phyloP scores from a whole-genome alignment of 2,797 vertebrate species.

The Pygocentrus nattereri region DNA sequence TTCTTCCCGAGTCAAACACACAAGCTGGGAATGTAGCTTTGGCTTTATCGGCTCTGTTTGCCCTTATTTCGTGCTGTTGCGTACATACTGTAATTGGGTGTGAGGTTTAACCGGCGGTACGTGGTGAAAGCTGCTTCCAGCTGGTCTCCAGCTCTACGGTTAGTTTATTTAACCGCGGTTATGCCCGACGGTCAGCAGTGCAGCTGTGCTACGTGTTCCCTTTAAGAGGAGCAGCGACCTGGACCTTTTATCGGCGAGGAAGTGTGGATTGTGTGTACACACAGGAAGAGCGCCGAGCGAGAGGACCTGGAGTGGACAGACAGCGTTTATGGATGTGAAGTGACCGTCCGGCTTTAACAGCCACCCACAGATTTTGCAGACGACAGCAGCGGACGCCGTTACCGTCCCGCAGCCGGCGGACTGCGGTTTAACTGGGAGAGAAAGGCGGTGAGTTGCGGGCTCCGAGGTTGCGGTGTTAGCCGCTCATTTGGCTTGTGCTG shows the following conservation, averaged over 20 bases:
- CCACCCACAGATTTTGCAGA: not conserved
- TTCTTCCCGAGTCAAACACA: not conserved
- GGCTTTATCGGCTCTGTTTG: too few species aligned
- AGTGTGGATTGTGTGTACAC: slow-evolving; percentile 35
- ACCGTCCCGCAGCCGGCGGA: not conserved
- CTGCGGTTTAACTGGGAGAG: not conserved
- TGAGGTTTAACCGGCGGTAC: too few species aligned
- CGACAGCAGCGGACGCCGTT: too few species aligned
- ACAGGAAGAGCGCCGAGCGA: not conserved
- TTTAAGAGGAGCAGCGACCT: slow-evolving; percentile 52
- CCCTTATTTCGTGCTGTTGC: too few species aligned
- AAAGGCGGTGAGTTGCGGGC: not conserved
- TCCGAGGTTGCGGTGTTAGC: not conserved
- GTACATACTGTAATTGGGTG: too few species aligned
- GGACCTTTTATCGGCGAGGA: slow-evolving; percentile 11
- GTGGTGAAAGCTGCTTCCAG: too few species aligned
- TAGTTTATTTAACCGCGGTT: not conserved
- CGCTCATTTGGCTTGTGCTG: not conserved
- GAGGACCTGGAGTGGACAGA: not conserved
- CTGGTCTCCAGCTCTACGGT: not conserved
- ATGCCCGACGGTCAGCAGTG: not conserved
- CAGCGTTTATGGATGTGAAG: not conserved
- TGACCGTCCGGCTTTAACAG: not conserved
- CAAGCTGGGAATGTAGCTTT: too few species aligned
- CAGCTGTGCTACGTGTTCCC: slow-evolving; percentile 29